These are phyloP conservation scores for Macquaria ambigua DNA, from an alignment of 2,113 vertebrate genomes.

Conservation along the genomic window DNA sequence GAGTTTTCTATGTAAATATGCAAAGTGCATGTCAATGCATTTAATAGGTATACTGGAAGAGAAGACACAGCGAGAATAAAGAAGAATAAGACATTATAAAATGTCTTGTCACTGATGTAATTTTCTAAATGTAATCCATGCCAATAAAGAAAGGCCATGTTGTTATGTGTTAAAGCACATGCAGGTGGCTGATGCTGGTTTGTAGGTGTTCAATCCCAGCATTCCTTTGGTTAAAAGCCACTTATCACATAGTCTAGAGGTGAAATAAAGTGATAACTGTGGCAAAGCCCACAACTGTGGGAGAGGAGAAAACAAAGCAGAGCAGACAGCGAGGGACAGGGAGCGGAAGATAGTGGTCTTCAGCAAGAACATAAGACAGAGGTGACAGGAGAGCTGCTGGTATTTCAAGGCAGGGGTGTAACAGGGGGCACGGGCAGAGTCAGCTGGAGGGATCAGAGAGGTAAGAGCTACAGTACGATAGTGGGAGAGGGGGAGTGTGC, in stretches of 20 bases:
- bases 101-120: constrained; percentile 40
- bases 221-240: constrained; percentile 90
- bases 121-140: constrained; percentile 84
- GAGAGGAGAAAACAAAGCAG: constrained; percentile 70
- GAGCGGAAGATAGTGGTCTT: constrained; percentile 58
- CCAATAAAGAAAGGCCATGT: constrained; percentile 91
- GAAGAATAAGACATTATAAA: constrained; percentile 49
- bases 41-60: constrained; percentile 31
- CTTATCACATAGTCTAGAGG: constrained; percentile 83
- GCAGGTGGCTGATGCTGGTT: constrained; percentile 94
- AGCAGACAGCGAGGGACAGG: constrained; percentile 78
- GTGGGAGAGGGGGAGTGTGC: constrained; percentile 43
- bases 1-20: constrained; percentile 37
- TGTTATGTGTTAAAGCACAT: constrained; percentile 86
- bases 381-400: constrained; percentile 64
- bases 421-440: constrained; percentile 30
- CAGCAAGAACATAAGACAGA: constrained; percentile 67
- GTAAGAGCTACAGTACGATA: constrained; percentile 40
- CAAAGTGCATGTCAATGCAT: constrained; percentile 35
- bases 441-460: constrained; percentile 57
- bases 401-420: constrained; percentile 54
- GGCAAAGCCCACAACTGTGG: constrained; percentile 89
- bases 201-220: constrained; percentile 91
- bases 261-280: constrained; percentile 84
- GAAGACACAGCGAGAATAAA: constrained; percentile 14